Percentiles rank a stretch among this genome's conserved stretches.
phyloP scores from a whole-genome alignment of 23 tunicate genomes.

The Botrylloides violaceus region DNA sequence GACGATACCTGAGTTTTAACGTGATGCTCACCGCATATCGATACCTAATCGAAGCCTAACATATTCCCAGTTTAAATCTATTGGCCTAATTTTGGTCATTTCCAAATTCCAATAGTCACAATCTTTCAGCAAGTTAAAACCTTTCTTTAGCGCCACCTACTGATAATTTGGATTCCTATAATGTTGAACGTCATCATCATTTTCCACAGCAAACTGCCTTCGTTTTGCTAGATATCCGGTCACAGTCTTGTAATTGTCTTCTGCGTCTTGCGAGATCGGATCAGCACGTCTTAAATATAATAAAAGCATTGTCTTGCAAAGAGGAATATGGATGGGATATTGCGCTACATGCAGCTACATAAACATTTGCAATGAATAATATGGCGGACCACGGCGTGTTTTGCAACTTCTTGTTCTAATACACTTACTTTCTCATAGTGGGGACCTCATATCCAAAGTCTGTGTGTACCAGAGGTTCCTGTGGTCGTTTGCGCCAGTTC shows the following conservation, averaged over 20 bases:
- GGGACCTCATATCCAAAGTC: constrained; percentile 19
- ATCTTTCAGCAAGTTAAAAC: too few relatives aligned
- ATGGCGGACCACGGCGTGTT: too few relatives aligned
- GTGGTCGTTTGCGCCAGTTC: constrained; percentile 14
- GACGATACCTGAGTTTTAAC: constrained; percentile 43
- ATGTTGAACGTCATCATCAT: constrained; percentile 70
- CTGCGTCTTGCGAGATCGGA: constrained; percentile 38
- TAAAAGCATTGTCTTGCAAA: neutral
- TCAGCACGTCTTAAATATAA: constrained; percentile 32
- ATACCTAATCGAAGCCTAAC: too few relatives aligned
- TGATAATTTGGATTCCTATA: constrained; percentile 57
- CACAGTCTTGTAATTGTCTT: constrained; percentile 32
- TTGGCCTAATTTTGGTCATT: too few relatives aligned
- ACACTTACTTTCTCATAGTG: constrained; percentile 6
- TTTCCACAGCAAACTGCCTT: constrained; percentile 69
- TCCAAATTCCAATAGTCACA: too few relatives aligned
- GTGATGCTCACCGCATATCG: neutral
- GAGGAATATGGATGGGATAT: too few relatives aligned
- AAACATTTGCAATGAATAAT: neutral
- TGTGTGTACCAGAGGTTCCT: constrained; percentile 18
- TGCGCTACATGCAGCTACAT: neutral
- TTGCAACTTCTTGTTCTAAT: neutral
- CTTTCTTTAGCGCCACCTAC: constrained; percentile 25
- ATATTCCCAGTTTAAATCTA: too few relatives aligned
- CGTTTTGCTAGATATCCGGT: constrained; percentile 64